phyloP scores from a whole-genome alignment of 2,113 vertebrate species.

The Alethe castanea region DNA sequence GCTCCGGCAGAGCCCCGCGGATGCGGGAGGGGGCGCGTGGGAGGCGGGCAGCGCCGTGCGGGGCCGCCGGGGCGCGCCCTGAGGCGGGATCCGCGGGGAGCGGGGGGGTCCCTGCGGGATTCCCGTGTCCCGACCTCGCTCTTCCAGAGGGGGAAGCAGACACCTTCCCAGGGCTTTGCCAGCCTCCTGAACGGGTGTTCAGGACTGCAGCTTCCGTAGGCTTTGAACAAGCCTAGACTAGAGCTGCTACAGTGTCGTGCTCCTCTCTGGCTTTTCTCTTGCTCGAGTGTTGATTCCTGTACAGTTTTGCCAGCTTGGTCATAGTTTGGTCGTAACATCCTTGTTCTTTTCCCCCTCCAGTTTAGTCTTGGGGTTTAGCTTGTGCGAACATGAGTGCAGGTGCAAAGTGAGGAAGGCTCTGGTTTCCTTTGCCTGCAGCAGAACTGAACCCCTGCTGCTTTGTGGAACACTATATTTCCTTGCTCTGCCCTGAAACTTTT shows the following conservation, averaged over 20 bases:
- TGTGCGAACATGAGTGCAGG: neutral
- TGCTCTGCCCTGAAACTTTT: neutral
- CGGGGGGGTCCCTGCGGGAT: fast-evolving
- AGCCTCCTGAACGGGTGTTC: fast-evolving
- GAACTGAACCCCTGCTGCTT: neutral
- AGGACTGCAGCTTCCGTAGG: neutral
- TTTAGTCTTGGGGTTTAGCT: neutral
- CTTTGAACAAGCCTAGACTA: neutral
- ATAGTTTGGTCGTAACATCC: fast-evolving
- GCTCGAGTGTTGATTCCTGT: neutral
- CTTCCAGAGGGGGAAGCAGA: neutral
- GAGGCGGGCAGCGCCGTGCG: fast-evolving
- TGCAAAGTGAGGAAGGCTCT: neutral
- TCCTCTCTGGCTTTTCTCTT: neutral
- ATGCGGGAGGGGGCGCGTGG: fast-evolving
- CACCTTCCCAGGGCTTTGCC: neutral
- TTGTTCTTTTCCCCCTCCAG: fast-evolving
- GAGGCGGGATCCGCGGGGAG: fast-evolving
- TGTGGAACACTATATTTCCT: fast-evolving
- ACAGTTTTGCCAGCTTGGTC: neutral
- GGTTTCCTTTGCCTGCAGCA: neutral
- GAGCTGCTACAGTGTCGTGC: fast-evolving
- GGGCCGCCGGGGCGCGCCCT: fast-evolving
- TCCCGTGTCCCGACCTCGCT: neutral
- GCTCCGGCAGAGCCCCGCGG: fast-evolving